Evolutionary conservation across 1,140 invertebrate species (phyloP), one percentile per base, ranked within the genome.

Genomic region (Eriosoma lanigerum): DNA sequence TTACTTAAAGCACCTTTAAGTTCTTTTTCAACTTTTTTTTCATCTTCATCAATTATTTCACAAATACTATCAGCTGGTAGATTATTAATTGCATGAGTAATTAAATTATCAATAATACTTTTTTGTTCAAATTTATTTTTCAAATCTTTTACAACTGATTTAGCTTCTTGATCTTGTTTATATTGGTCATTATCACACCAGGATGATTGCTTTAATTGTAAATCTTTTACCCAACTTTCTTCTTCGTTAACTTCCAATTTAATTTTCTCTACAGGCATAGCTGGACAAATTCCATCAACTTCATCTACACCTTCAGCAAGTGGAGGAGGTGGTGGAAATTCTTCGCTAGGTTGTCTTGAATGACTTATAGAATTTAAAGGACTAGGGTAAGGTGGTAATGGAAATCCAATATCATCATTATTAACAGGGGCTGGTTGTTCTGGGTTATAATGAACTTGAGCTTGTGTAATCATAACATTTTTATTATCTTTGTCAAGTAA

Each of bases 321-420:
- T 0, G 93, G 90, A 3, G 94, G 94, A 46, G 94, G 94, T 24
- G 93, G 93, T 50, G 93, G 94, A 83, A 96, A 96, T 83, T 96
- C 94, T 86, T 95, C 93, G 86, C 93, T 95, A 0, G 92, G 89
- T 86, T 96, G 93, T 80, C 93, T 88, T 1, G 93, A 95, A 84
- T 95, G 93, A 54, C 90, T 89, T 0, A 89, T 90, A 3, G 92
- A 93, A 82, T 89, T 89, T 75, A 91, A 88, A 3, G 92, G 90
- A 83, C 91, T 84, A 0, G 93, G 93, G 85, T 94, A 95, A 0
- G 93, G 93, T 8, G 89, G 89, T 5, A 89, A 86, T 1, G 93
- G 92, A 50, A 94, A 87, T 0, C 86, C 84, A 82, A 88, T 88
- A 83, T 90, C 90, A 38, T 38, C 8, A 38, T 38, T 38, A 38